Percentiles rank a stretch among this genome's conserved stretches.
Conservation (phyloP, 2,113 vertebrate species). For the Onychostruthus taczanowskii region DNA sequence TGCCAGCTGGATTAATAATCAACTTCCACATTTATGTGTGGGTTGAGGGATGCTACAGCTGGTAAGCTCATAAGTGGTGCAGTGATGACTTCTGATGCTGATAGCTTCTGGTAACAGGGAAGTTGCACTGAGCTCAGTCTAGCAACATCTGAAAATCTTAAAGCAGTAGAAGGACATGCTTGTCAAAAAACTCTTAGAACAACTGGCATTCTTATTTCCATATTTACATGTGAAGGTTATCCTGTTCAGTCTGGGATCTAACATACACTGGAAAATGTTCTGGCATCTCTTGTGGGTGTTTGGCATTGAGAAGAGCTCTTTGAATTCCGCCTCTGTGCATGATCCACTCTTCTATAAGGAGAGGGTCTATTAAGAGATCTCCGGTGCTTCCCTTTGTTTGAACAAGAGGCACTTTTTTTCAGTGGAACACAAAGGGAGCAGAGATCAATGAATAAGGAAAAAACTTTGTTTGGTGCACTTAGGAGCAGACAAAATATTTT, state of each 20-base stretch:
- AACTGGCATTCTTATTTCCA: neutral
- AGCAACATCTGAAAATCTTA: neutral
- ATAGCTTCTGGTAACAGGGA: neutral
- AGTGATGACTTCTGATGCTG: neutral
- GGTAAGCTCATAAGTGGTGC: neutral
- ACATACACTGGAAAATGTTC: neutral
- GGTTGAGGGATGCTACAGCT: conserved; percentile 25
- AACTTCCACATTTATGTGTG: neutral
- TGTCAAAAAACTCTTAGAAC: neutral
- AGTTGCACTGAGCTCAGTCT: neutral
- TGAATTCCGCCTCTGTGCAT: neutral
- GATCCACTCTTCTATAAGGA: neutral
- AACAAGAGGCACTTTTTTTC: neutral
- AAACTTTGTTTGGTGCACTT: neutral
- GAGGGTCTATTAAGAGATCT: neutral
- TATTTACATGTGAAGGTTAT: neutral
- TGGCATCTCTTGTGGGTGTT: neutral
- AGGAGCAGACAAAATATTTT: conserved; percentile 28
- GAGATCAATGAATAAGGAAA: neutral
- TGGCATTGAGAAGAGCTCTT: neutral
- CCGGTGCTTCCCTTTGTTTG: neutral
- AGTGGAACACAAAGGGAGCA: neutral
- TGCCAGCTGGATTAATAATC: conserved; percentile 4
- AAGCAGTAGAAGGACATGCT: neutral
- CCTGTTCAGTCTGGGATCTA: neutral